phyloP scores from a whole-genome alignment of 2,113 vertebrate genomes.

The Hypocryptadius cinnamomeus region DNA sequence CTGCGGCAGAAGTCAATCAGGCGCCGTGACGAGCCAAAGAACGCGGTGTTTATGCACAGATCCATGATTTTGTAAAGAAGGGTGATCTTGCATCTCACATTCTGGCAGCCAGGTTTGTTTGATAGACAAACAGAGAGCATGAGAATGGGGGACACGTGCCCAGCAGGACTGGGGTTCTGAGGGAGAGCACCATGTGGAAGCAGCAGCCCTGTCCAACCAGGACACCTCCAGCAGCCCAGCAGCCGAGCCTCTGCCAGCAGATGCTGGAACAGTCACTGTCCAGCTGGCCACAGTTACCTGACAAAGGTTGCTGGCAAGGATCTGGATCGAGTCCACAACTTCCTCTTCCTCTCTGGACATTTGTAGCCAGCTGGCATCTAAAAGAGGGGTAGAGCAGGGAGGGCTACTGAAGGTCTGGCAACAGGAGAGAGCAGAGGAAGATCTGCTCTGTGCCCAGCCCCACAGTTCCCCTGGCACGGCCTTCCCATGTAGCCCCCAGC shows the following conservation, averaged over 20 bases:
- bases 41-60: neutral
- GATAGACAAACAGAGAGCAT: neutral
- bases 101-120: neutral
- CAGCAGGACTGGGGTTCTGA: neutral
- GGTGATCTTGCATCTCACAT: neutral
- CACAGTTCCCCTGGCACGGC: neutral
- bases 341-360: neutral
- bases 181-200: neutral
- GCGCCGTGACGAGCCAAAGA: neutral
- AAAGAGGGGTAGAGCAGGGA: neutral
- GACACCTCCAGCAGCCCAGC: neutral
- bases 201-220: neutral
- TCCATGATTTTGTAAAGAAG: neutral
- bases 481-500: neutral
- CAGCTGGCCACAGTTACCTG: neutral
- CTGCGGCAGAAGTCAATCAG: neutral
- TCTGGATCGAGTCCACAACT: neutral
- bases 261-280: neutral
- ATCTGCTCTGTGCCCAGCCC: neutral
- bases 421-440: neutral
- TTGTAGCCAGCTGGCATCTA: neutral
- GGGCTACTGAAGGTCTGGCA: neutral
- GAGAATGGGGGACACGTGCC: fast-evolving
- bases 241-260: neutral
- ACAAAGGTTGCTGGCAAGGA: neutral